Conservation (phyloP, 2,888 invertebrate species). For the Limnephilus marmoratus region DNA sequence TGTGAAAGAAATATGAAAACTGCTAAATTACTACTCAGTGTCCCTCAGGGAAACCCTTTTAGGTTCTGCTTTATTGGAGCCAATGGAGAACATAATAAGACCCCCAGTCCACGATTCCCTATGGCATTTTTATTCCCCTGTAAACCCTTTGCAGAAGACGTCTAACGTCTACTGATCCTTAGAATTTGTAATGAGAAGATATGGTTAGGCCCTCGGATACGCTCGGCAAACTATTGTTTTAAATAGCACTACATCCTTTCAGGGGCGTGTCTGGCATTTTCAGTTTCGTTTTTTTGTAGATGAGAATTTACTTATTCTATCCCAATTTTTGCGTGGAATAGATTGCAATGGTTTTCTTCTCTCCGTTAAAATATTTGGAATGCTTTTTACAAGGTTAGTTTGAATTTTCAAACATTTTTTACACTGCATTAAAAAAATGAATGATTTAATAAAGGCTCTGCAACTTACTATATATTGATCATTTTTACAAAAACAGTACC, state of each 20-base stretch:
- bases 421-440: no score
- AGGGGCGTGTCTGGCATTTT: not conserved
- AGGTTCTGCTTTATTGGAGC: constrained; percentile 15
- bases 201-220: not conserved
- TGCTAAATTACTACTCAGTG: constrained; percentile 9
- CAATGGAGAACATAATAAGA: constrained; percentile 22
- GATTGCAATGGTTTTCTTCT: no score
- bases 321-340: no score
- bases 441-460: no score
- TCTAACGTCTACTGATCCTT: constrained; percentile 4
- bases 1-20: not conserved
- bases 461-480: no score
- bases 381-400: no score
- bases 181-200: constrained; percentile 28
- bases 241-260: not conserved
- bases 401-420: no score
- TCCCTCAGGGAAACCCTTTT: constrained; percentile 9
- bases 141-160: constrained; percentile 30
- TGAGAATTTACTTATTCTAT: no score
- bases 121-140: constrained; percentile 35
- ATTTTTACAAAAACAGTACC: no score
- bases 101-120: constrained; percentile 20
- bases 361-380: no score
- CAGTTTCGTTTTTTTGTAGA: not conserved
- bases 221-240: not conserved